Evolutionary conservation across 2,797 vertebrate species (phyloP).

Genomic region (Pteropus rufus): DNA sequence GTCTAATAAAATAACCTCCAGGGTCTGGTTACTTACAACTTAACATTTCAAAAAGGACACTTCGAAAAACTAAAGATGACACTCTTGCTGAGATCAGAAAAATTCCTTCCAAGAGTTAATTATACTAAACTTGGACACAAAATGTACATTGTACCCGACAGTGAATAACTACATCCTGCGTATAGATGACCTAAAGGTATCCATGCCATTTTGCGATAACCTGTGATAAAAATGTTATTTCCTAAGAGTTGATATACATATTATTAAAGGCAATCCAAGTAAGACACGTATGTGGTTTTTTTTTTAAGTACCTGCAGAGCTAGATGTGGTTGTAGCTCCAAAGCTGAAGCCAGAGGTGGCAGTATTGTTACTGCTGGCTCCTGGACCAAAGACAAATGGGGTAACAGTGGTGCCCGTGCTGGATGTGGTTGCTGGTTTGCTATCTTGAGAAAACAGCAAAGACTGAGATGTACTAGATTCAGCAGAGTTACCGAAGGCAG

Average conservation of each 20-base stretch:
- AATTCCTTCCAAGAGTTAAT: neutral
- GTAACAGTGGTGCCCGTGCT: constrained; percentile 73
- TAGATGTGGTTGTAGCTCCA: constrained; percentile 85
- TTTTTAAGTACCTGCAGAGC: constrained; percentile 87
- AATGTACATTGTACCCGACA: neutral
- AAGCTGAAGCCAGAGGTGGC: constrained; percentile 88
- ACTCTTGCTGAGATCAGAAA: neutral
- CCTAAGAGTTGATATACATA: neutral
- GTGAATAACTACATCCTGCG: neutral
- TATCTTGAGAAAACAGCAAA: constrained; percentile 91
- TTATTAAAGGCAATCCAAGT: neutral
- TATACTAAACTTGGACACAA: neutral
- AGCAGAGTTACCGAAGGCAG: constrained; percentile 81
- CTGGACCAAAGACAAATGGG: constrained; percentile 90
- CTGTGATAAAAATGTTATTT: neutral
- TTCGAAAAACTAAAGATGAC: neutral
- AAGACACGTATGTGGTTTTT: neutral
- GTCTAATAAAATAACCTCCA: neutral
- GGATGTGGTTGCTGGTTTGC: constrained; percentile 84
- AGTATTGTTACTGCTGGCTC: constrained; percentile 75
- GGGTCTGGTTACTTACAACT: neutral
- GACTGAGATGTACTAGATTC: constrained; percentile 86
- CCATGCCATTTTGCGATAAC: neutral
- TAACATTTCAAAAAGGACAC: neutral
- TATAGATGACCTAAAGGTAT: neutral